These are phyloP conservation scores for Odobenus rosmarus DNA, from an alignment of 2,113 vertebrate genomes.

Conservation along the genomic window DNA sequence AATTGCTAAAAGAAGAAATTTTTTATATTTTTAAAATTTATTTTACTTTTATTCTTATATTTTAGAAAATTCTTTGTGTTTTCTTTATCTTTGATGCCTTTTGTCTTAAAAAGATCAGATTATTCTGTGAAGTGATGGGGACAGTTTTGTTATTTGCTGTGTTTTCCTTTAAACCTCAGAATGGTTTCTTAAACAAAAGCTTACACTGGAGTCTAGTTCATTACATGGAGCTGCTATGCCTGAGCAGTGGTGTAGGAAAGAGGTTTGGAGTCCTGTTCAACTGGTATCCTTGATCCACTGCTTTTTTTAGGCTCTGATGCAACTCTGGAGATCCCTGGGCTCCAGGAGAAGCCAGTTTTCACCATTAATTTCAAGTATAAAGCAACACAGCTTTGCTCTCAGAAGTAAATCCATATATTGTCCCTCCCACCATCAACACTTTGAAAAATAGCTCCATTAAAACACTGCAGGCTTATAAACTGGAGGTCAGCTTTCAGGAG, in stretches of 20 bases:
- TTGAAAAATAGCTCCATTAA: slow-evolving; percentile 13
- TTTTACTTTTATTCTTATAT: not conserved
- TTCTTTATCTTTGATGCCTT: not conserved
- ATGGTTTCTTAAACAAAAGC: not conserved
- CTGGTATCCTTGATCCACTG: not conserved
- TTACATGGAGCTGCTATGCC: not conserved
- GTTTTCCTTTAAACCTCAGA: not conserved
- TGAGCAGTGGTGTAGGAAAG: not conserved
- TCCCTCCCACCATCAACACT: not conserved
- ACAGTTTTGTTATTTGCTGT: not conserved
- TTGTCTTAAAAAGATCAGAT: not conserved
- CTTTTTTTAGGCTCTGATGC: not conserved
- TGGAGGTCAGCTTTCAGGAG: not conserved
- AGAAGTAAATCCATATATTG: slow-evolving; percentile 15
- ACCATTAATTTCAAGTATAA: slow-evolving; percentile 4
- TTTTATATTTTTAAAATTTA: not conserved
- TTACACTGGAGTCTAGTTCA: not conserved
- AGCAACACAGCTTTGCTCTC: not conserved
- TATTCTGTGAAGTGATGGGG: not conserved
- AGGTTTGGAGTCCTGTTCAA: not conserved
- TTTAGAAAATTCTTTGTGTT: not conserved
- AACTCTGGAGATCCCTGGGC: not conserved
- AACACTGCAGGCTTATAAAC: not conserved
- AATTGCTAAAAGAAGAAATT: not conserved
- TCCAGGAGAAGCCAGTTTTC: not conserved